Base-by-base conservation (phyloP, 2,888 invertebrate genomes). In the Onthophagus sagittarius region DNA sequence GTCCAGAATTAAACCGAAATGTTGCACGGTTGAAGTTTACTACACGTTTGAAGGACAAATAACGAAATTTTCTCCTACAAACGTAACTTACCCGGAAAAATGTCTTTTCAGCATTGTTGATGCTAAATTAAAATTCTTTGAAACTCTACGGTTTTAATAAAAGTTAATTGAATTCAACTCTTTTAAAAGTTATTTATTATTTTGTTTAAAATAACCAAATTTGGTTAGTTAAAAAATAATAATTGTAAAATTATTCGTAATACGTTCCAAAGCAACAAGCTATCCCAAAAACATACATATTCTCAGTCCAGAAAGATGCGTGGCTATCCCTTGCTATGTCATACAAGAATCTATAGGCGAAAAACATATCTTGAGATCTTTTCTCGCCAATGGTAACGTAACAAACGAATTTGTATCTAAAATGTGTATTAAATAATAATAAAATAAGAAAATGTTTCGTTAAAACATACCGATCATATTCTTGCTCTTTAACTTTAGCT, bases 251-350 rank as follows among this genome's bases (percentile, higher is more conserved):
- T 88, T 85, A 93, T 84, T 93, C 93, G 79, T 89, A 90, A 83
- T 93, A 93, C 70, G 92, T 82, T 31, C 90, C 92, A 81, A 91
- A 91, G 73, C 92, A 91, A 70, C 88, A 87, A 32, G 89, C 90
- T 79, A 88, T 88, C 15, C 89, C 91, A 80, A 88, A 90, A 73
- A 92, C 87, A 74, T 89, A 88, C 74, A 88, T 87, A 79, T 90
- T 91, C 82, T 92, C 92, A 80, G 23, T 23, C 23, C 23, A 23
- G 78, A 88, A 88, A 0, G 86, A 84, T 0, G 89, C 89, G 81
- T 89, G 92, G 71, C 86, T 86, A 79, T 93, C 93, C 71, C 89
- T 87, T 64, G 90, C 89, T 62, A 86, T 82, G 80, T 93, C 93
- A 92, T 93, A 93, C 15, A 93, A 83, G 82, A 92, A 92, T 74